Evolutionary conservation across 2,888 invertebrate species (phyloP).

Genomic region (Chirona hameri): DNA sequence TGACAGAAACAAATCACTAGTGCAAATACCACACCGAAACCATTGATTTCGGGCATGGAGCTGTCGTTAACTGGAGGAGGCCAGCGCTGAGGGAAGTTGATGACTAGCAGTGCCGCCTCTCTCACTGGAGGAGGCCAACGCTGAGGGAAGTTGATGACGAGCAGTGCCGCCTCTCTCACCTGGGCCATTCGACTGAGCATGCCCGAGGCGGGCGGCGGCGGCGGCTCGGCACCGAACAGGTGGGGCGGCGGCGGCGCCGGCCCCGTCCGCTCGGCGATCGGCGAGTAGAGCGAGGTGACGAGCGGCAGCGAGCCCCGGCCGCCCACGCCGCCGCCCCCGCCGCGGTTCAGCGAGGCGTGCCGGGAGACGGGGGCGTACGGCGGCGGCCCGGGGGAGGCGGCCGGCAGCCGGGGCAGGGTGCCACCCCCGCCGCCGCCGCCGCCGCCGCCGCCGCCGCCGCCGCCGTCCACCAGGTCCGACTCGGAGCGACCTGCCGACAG

Average conservation of each 20-base stretch:
- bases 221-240: slow-evolving; percentile 2
- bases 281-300: neutral
- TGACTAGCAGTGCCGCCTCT: no score
- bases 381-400: neutral
- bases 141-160: no score
- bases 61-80: no score
- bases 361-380: slow-evolving; percentile 12
- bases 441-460: neutral
- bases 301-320: neutral
- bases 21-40: no score
- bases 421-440: neutral
- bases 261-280: slow-evolving; percentile 4
- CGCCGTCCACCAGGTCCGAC: slow-evolving; percentile 22
- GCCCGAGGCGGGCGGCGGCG: slow-evolving; percentile 3
- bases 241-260: slow-evolving; percentile 13
- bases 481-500: neutral
- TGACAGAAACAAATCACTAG: no score
- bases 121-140: no score
- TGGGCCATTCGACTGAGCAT: neutral
- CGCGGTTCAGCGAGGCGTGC: slow-evolving; percentile 13
- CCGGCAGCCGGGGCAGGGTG: slow-evolving; percentile 27
- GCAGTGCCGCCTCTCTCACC: neutral
- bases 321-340: neutral
- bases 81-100: no score
- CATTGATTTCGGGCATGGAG: no score